Evolutionary conservation across 2,797 vertebrate genomes (phyloP), one percentile per base, ranked within the genome.

Genomic region (Falco naumanni): DNA sequence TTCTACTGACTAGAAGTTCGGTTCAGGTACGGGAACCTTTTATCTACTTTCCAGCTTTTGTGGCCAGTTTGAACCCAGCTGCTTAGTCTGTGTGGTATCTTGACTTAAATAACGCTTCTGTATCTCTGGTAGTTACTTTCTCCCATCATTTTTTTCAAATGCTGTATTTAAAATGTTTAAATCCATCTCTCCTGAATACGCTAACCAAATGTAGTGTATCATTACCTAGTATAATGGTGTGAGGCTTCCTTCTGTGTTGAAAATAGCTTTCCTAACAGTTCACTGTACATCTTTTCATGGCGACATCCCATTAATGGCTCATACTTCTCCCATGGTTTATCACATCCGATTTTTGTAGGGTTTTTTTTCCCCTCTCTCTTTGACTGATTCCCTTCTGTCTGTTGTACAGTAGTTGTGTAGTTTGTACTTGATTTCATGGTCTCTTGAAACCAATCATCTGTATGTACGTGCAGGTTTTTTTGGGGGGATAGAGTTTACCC

Each of bases 401-500:
- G 11, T 37, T 51, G 3, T 68, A 6, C 28, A n/a, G 3, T 21
- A 63, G 31, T 26, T 88, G 20, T 20, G 13, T 50, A 34, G 5
- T 34, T 53, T n/a, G 12, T 50, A 68, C 9, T 82, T 28, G 51
- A 2, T 76, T 84, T 76, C 34, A 16, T 18, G 13, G 17, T 72
- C 33, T 80, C 33, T 63, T 59, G 29, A 87, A 93, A 71, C 18
- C 8, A 29, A 7, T 6, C 29, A 29, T 13, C 4, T 75, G 24
- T 79, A 11, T 75, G 24, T 79, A 11, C 26, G 47, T 71, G 39
- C 39, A 70, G 33, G 33, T 2, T 20, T 39, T 59, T 64, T 15
- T 5, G 0, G 1, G 2, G 2, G 1, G 8, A 3, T 19, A 61
- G 17, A 2, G 3, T 64, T 92, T 63, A 37, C 63, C 16, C 29